Evolutionary conservation across 2,797 vertebrate genomes (phyloP), one percentile per base, ranked within the genome.

Genomic region (Ctenopoma kingsleyae): DNA sequence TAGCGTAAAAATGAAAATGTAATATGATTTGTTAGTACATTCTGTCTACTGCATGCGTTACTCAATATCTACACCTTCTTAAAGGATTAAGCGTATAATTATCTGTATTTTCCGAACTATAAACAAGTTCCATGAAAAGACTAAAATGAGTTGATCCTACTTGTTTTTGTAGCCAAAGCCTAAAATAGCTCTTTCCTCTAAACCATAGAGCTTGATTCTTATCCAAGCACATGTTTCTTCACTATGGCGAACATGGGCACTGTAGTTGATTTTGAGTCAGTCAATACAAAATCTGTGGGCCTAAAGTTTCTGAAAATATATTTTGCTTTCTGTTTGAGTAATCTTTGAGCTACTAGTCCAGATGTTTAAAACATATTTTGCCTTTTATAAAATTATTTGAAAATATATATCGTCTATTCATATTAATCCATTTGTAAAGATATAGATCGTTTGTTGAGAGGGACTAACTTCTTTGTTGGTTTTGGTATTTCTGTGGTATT

Each of bases 261-360:
- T 36, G 12, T 52, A 49, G n/a, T 64, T 46, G 49, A 62, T 49
- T 55, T 62, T 43, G 16, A 54, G 22, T 55, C 7, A 10, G 27
- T 47, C 7, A 48, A 17, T 22, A 2, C 27, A 46, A 12, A 15
- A 58, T 52, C 40, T 47, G 5, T 15, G 32, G 20, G 46, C 36
- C 2, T 50, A 35, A 56, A 5, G 19, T 19, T 15, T 7, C 7
- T 16, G n/a, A 35, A 50, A 55, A 56, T 25, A 10, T 41, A 16
- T 22, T 35, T 8, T 5, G 19, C 27, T 4, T 22, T 35, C 17
- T 49, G 3, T 19, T 51, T 41, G 5, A 50, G 11, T 27, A 22
- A 32, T 7, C 2, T 38, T 46, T 27, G 16, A 38, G 15, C 27
- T 30, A 30, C 27, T 27, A 15, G 8, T 51, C 17, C 30, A 30